Evolutionary conservation across 92 coral and sea anemone species (phyloP).

Genomic region (Bergia puertoricense): DNA sequence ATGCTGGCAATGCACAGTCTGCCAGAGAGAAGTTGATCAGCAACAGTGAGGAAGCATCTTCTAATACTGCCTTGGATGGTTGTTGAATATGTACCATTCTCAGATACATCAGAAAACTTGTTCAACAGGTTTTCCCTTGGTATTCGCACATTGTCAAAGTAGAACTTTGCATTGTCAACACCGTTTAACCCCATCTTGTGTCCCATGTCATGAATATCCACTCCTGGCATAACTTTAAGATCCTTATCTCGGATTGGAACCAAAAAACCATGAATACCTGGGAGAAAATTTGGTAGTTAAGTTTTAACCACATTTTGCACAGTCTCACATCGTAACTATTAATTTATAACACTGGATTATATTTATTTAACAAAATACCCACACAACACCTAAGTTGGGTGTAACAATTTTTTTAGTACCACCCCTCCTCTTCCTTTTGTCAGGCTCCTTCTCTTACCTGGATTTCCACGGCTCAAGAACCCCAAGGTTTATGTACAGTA

Average conservation of each 20-base stretch:
- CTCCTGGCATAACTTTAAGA: conserved; percentile 77
- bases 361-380: no score
- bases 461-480: no score
- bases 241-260: conserved; percentile 87
- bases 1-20: conserved; percentile 87
- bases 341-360: no score
- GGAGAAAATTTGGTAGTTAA: not conserved
- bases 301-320: no score
- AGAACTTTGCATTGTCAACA: conserved; percentile 91
- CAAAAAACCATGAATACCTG: conserved; percentile 89
- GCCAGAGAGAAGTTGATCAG: conserved; percentile 90
- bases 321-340: no score
- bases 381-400: no score
- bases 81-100: conserved; percentile 76
- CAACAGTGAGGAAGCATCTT: conserved; percentile 83
- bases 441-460: no score
- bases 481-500: no score
- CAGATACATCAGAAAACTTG: conserved; percentile 83
- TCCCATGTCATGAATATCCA: conserved; percentile 88
- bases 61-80: conserved; percentile 73
- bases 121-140: conserved; percentile 89
- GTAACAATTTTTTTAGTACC: no score
- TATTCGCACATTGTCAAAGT: conserved; percentile 83
- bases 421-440: no score
- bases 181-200: conserved; percentile 94